Evolutionary conservation across 2,888 invertebrate species (phyloP), one percentile per base, ranked within the genome.

Genomic region (Catotricha subobsoleta): DNA sequence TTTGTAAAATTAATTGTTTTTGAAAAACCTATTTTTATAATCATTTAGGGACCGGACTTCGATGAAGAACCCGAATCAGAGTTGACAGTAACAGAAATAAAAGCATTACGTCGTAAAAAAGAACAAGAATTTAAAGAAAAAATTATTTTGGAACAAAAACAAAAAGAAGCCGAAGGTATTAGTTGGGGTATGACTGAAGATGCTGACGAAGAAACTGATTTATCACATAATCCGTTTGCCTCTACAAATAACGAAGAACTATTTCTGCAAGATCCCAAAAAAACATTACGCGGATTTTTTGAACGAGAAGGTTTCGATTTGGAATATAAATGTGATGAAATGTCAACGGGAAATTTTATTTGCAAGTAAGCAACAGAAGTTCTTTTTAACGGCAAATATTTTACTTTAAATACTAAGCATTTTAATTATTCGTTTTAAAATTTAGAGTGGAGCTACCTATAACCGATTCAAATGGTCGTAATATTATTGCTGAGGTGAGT

Each of bases 101-200:
- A 79, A 48, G 63, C 68, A 47, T 55, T 63, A 46, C 53, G 63
- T 1, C 45, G 48, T 4, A 59, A 58, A 43, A 55, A 62, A 29
- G 29, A 36, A 15, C 27, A 4, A 69, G 2, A 56, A 58, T 42
- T 58, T 62, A 38, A 62, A 66, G 58, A 63, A 12, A 34, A 41
- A 29, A 2, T 51, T 64, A 41, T 62, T 66, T 29, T 51, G 62
- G 47, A 65, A 69, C 48, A 64, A 63, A 23, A 25, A 36, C 58
- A 58, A 59, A 67, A 50, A 29, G 72, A 72, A 42, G 73, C 74
- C 25, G 73, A 74, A 47, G 91, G 91, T 3, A 78, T 91, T 46
- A 76, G 78, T 55, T 95, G 95, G 95, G 95, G 95, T 49, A 84
- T 95, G 79, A 77, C 71, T 4, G 90, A 90, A 48, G 90, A 91